Base-by-base conservation (phyloP, 37 sponge, comb jelly and placozoan species). In the Amphimedon queenslandica region DNA sequence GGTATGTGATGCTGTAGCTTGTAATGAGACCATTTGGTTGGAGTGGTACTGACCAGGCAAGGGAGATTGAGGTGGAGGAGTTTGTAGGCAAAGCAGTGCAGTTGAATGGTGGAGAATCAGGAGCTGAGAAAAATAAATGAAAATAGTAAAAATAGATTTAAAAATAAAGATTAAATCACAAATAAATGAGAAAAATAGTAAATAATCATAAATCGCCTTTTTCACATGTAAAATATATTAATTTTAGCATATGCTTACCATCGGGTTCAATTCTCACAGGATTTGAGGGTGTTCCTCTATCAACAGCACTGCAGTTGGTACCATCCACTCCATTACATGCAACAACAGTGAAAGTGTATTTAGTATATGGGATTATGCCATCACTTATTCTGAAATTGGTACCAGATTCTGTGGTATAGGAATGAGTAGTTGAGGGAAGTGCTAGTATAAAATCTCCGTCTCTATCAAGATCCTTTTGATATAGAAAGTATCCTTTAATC, bases 321-420 rank as follows among this genome's bases (percentile, higher is more conserved):
- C n/a, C n/a, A n/a, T n/a, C n/a, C 23, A 89, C 42, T 37, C 13
- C 60, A 57, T 83, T 89, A 57, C 76, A 75, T 47, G 84, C 80
- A 21, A 25, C 42, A n/a, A 82, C 75, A 30, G 57, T 75, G 63
- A 83, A 89, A 35, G 35, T 29, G 66, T 89, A 89, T 30, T 39
- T 58, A 27, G 70, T 83, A 71, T 80, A 84, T 0, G 90, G 90
- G 28, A 74, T 42, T 43, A 88, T 74, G 25, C 31, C 72, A 21
- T 33, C 33, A 18, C 51, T 64, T 25, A 76, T 42, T n/a, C n/a
- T n/a, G n/a, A n/a, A n/a, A 40, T 42, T 64, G 65, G 32, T n/a
- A 23, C 24, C 21, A 31, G 58, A 55, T n/a, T 10, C n/a, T 20
- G 55, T 42, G 35, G 53, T 29, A 58, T 40, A 41, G 42, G 34